Base-by-base conservation (phyloP, 2,113 vertebrate species). In the Crotalus helleri region DNA sequence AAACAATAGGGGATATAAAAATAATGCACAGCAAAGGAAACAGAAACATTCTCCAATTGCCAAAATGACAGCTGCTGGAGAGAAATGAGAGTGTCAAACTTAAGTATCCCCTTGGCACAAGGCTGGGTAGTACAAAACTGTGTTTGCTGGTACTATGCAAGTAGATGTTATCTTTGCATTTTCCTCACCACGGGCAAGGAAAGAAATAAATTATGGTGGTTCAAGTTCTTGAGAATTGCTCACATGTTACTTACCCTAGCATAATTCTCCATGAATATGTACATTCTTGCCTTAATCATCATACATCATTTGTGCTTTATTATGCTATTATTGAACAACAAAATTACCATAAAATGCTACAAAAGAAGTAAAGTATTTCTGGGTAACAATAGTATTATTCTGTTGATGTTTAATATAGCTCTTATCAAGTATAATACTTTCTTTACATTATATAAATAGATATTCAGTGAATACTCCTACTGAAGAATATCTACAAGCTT, bases 1-100 rank as follows among this genome's bases (percentile, higher is more conserved):
- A 97, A 97, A 97, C 96, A 97, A 97, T 97, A 97, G 96, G 95
- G 94, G 94, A 95, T 95, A 96, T 94, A 96, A 96, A 97, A 97
- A 95, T 96, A 95, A 97, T 95, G 95, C 94, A 96, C 91, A 95
- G 92, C 96, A 97, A 57, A 97, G 95, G 95, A 97, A 97, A 95
- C 94, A 93, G 96, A 87, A 92, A 93, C 94, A 95, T 95, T 96
- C 97, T 95, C 94, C 95, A 96, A 94, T 87, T 96, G 95, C 95
- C 96, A 97, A 85, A 0, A 24, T 97, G 95, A 97, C 96, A 97
- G 64, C 1, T 92, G 88, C 88, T 91, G 85, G 58, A 21, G 64
- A 95, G 17, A 46, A 8, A 81, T 86, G 13, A 69, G 64, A 95
- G 96, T 95, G 96, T 91, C 93, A 93, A 91, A 95, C 55, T 87